These are phyloP conservation scores for Bungarus multicinctus DNA, from an alignment of 2,113 vertebrate species.

Conservation along the genomic window DNA sequence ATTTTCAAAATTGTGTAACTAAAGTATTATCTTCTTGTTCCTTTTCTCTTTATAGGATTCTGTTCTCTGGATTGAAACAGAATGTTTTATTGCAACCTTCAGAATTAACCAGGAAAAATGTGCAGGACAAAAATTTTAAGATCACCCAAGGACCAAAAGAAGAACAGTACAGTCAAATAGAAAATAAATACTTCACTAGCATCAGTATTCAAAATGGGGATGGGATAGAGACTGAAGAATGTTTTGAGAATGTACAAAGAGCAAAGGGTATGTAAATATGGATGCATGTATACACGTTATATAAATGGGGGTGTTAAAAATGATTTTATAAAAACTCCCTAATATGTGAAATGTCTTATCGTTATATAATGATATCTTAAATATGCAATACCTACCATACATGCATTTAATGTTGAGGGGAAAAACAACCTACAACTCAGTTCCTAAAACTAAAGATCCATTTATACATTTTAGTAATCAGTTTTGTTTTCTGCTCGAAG, in stretches of 20 bases:
- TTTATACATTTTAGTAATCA: neutral
- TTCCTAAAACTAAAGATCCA: neutral
- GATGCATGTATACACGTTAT: neutral
- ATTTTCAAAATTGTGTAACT: neutral
- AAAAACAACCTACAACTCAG: neutral
- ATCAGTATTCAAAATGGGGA: conserved; percentile 8
- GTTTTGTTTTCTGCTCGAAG: neutral
- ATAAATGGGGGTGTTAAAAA: neutral
- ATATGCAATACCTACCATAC: neutral
- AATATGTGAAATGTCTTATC: neutral
- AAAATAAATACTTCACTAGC: conserved; percentile 20
- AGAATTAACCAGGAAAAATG: neutral
- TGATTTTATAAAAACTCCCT: neutral
- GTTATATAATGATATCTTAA: neutral
- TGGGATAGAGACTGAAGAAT: neutral
- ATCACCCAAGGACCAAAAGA: neutral
- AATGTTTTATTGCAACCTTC: conserved; percentile 12
- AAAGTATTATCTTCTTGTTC: accelerated
- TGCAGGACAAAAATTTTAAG: neutral
- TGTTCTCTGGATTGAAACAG: conserved; percentile 9
- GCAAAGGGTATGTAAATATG: neutral
- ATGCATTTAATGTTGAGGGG: neutral
- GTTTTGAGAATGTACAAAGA: neutral
- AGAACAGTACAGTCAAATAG: conserved; percentile 24
- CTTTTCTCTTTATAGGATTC: neutral